Evolutionary conservation across 2,113 vertebrate species (phyloP), one percentile per base, ranked within the genome.

Genomic region (Pleuronectes platessa): DNA sequence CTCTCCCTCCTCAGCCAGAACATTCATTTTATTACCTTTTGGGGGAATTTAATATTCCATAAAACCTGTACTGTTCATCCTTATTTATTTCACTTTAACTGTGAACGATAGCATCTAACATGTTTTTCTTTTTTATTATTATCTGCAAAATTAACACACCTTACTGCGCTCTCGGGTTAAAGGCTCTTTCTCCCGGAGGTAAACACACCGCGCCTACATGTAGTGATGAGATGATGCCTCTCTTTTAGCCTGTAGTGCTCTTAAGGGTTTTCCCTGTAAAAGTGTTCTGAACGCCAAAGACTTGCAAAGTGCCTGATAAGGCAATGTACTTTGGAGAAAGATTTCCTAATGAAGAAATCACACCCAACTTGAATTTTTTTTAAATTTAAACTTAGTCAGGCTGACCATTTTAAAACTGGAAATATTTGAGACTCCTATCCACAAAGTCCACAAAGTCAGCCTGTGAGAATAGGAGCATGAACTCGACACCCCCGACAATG

Each of bases 221-320:
- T 70, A 79, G 60, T 70, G 59, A 83, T 51, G 84, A 86, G 82
- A 76, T 12, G 77, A 89, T 61, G 84, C 84, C 79, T 90, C 78
- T 86, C 79, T 86, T 82, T 79, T 61, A 88, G 83, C 87, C 88
- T 89, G 85, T 62, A 76, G 90, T 88, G 86, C 85, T 89, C 89
- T 92, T 90, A 89, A 87, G 83, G 84, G 84, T 54, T 85, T 81
- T 80, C 76, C 80, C 77, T 14, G 61, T 70, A 59, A 84, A 89
- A 74, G 62, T 68, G 81, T 81, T 90, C 71, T 86, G 83, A 86
- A 88, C 88, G 87, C 93, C 93, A 93, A 92, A 93, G 88, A 92
- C 79, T 79, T 91, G 85, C 77, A 89, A 93, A 93, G 93, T 93
- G 92, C 92, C 93, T 93, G 63, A 66, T 71, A 88, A 76, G 91